A percentile compares a stretch with the other conserved stretches of the same genome.
Evolutionary conservation across 2,113 vertebrate genomes (phyloP).

Genomic region (Sapajus apella): DNA sequence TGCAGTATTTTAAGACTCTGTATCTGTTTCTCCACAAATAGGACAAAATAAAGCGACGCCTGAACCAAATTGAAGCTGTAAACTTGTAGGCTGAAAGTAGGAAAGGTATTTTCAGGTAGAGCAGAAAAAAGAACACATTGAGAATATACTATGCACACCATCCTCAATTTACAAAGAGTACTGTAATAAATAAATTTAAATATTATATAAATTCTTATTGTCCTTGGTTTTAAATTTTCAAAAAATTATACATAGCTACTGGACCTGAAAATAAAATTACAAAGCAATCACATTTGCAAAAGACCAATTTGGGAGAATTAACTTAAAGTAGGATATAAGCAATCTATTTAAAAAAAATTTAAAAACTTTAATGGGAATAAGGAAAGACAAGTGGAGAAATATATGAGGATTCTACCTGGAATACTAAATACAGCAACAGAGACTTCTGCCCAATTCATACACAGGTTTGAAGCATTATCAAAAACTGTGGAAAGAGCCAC

Average conservation of each 20-base stretch:
- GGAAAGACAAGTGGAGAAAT: background rate
- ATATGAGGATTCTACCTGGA: background rate
- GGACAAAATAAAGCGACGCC: background rate
- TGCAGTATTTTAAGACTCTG: background rate
- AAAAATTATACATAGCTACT: background rate
- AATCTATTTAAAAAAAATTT: slow-evolving; percentile 26
- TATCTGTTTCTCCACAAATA: background rate
- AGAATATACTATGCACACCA: background rate
- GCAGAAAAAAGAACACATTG: background rate
- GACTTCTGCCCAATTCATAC: background rate
- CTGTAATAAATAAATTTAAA: background rate
- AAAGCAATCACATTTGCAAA: background rate
- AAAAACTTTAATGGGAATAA: background rate
- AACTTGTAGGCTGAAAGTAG: background rate
- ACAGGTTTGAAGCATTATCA: background rate
- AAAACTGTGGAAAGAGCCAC: background rate
- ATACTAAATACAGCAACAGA: background rate
- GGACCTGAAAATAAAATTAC: background rate
- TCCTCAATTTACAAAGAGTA: background rate
- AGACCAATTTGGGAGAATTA: background rate
- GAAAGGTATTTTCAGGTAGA: background rate
- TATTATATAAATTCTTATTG: background rate
- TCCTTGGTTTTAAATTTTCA: background rate
- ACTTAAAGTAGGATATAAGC: background rate
- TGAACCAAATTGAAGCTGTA: background rate